phyloP scores from a whole-genome alignment of 2,113 vertebrate genomes.

The Stercorarius parasiticus region DNA sequence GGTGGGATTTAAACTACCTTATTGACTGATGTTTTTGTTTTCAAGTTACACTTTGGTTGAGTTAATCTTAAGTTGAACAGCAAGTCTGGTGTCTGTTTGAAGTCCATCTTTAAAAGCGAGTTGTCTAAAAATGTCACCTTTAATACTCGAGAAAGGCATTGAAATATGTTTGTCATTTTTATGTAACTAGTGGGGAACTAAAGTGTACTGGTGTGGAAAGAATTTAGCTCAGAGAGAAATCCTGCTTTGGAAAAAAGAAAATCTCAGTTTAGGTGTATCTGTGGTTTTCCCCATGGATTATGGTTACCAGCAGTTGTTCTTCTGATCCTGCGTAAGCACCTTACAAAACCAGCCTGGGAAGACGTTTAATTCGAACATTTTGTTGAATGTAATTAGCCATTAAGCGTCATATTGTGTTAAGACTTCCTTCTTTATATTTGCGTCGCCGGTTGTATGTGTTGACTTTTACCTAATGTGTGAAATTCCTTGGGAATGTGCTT shows the following conservation, averaged over 20 bases:
- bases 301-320: not conserved
- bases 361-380: not conserved
- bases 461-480: not conserved
- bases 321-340: not conserved
- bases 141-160: not conserved
- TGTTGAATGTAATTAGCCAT: not conserved
- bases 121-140: not conserved
- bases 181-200: not conserved
- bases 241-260: not conserved
- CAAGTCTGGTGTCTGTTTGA: not conserved
- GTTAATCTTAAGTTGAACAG: not conserved
- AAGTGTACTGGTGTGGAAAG: not conserved
- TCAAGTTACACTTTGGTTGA: not conserved
- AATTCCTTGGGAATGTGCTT: not conserved
- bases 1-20: not conserved
- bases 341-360: not conserved
- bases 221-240: not conserved
- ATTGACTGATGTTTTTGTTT: not conserved
- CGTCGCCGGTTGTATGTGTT: accelerated
- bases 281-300: not conserved
- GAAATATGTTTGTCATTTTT: not conserved
- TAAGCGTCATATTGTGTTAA: not conserved
- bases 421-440: not conserved
- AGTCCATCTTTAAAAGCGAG: not conserved
- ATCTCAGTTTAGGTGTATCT: not conserved